Percentiles rank a stretch among this genome's conserved stretches.
phyloP scores from a whole-genome alignment of 2,797 vertebrate genomes.

The Okamejei kenojei region DNA sequence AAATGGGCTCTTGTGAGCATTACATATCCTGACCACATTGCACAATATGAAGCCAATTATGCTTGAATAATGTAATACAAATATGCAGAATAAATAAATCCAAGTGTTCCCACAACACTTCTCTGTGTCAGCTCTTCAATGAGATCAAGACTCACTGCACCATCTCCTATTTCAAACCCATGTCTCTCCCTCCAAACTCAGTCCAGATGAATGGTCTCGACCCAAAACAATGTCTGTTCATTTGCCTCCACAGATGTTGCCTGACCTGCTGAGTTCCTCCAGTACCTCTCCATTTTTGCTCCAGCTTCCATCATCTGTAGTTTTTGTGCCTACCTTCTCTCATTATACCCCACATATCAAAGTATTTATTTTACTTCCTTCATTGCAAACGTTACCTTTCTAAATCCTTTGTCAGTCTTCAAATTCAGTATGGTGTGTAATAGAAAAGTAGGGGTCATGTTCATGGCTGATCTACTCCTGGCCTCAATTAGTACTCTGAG shows the following conservation, averaged over 20 bases:
- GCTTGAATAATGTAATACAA: neutral
- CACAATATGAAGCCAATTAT: constrained; percentile 12
- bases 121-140: neutral
- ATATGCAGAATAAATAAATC: constrained; percentile 29
- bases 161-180: neutral
- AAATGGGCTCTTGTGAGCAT: constrained; percentile 8
- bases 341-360: no score
- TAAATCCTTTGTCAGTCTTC: neutral
- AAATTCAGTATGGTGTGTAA: neutral
- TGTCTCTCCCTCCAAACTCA: neutral
- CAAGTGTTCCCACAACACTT: neutral
- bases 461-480: no score
- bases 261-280: no score
- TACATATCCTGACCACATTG: constrained; percentile 8
- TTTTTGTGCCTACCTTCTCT: neutral
- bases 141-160: neutral
- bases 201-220: no score
- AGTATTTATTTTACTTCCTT: neutral
- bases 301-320: no score
- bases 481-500: no score
- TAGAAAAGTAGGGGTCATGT: no score
- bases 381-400: neutral
- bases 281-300: no score
- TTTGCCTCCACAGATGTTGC: no score
- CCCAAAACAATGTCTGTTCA: no score